Evolutionary conservation across 2,113 vertebrate species (phyloP).

Genomic region (Cygnus buccinator): DNA sequence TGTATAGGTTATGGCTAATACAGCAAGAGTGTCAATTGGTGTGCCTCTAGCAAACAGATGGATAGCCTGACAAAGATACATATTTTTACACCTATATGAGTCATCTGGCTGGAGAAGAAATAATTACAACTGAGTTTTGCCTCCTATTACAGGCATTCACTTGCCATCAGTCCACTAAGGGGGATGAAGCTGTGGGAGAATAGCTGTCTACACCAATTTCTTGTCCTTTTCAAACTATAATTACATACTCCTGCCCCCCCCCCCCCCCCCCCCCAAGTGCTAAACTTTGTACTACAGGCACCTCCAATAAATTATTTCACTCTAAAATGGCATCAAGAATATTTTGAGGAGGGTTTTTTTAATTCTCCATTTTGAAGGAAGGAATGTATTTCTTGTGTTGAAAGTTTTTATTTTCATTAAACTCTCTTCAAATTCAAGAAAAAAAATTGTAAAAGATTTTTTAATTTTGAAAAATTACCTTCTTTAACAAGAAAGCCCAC

Average conservation of each 20-base stretch:
- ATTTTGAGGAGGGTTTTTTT: neutral
- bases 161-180: neutral
- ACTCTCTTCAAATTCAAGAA: neutral
- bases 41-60: neutral
- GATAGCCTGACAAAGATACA: neutral
- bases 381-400: neutral
- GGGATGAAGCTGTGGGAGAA: neutral
- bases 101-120: neutral
- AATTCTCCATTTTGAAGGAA: neutral
- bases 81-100: neutral
- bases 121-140: neutral
- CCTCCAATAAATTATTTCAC: slow-evolving; percentile 1
- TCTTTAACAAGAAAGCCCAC: slow-evolving; percentile 3
- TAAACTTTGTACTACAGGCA: neutral
- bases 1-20: neutral
- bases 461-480: neutral
- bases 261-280: too few species aligned
- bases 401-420: neutral
- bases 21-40: neutral
- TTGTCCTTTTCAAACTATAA: neutral
- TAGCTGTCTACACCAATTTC: slow-evolving; percentile 5
- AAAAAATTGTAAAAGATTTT: neutral
- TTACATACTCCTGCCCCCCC: too few species aligned
- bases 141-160: slow-evolving; percentile 1
- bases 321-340: neutral